phyloP scores from a whole-genome alignment of 1,140 invertebrate species.

The Euura lappo region DNA sequence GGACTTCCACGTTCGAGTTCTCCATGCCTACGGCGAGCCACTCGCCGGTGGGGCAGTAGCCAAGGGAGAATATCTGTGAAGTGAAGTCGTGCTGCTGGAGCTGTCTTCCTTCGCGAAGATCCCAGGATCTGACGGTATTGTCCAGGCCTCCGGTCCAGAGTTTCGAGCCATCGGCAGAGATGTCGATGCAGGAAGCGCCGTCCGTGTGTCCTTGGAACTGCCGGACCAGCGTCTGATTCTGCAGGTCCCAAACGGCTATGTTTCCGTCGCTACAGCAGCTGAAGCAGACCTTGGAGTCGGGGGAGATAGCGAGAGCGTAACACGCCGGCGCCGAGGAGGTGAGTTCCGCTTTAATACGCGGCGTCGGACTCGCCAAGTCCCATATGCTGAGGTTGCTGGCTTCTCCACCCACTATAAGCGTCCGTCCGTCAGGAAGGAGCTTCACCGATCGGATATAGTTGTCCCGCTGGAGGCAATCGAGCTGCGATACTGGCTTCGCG shows the following conservation, averaged over 20 bases:
- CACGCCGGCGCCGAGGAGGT: conserved; percentile 96
- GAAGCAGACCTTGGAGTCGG: conserved; percentile 96
- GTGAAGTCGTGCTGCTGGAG: conserved; percentile 97
- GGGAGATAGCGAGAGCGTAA: conserved; percentile 95
- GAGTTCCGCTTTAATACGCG: conserved; percentile 90
- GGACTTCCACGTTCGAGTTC: conserved; percentile 96
- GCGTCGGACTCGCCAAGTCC: conserved; percentile 91
- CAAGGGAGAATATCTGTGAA: conserved; percentile 95
- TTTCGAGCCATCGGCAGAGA: conserved; percentile 93
- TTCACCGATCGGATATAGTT: conserved; percentile 97
- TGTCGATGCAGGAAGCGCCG: conserved; percentile 97
- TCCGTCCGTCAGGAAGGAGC: conserved; percentile 94
- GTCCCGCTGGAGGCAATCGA: conserved; percentile 95
- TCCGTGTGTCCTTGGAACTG: conserved; percentile 98
- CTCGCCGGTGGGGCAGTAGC: conserved; percentile 97
- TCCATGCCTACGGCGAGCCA: conserved; percentile 99
- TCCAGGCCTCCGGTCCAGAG: conserved; percentile 98
- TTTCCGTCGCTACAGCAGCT: conserved; percentile 96
- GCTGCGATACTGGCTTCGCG: conserved; percentile 80
- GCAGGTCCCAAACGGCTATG: conserved; percentile 95
- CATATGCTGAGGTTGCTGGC: conserved; percentile 96
- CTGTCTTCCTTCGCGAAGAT: conserved; percentile 91
- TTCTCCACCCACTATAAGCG: conserved; percentile 97
- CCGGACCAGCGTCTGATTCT: conserved; percentile 90
- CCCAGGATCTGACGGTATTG: conserved; percentile 97